Conservation (phyloP, 2,888 invertebrate genomes). For the Napeogenes sylphis region DNA sequence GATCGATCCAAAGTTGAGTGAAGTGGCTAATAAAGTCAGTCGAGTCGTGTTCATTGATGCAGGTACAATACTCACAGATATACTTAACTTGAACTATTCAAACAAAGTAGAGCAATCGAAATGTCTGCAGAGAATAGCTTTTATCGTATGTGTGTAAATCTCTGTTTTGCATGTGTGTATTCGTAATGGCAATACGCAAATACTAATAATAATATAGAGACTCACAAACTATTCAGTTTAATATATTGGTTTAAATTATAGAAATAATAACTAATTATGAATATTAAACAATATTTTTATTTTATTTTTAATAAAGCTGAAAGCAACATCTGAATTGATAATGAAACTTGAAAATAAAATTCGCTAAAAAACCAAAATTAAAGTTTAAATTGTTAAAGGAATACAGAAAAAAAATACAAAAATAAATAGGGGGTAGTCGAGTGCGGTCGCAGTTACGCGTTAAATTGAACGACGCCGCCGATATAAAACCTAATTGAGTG, state of each 20-base stretch:
- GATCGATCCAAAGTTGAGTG: slow-evolving; percentile 1
- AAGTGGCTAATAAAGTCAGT: slow-evolving; percentile 16
- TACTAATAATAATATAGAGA: too few relatives aligned
- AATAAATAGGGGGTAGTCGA: slow-evolving; percentile 59
- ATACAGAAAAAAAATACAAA: slow-evolving; percentile 52
- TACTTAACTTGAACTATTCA: slow-evolving; percentile 17
- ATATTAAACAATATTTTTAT: slow-evolving; percentile 7
- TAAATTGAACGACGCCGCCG: slow-evolving; percentile 68
- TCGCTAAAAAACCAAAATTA: slow-evolving; percentile 14
- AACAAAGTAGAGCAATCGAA: slow-evolving; percentile 20
- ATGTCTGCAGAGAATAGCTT: slow-evolving; percentile 10
- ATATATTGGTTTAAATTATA: too few relatives aligned
- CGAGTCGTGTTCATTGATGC: slow-evolving; percentile 20
- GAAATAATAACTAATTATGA: too few relatives aligned
- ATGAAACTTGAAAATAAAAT: slow-evolving; percentile 7
- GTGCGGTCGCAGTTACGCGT: slow-evolving; percentile 67
- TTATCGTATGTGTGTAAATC: background rate
- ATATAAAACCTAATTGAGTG: slow-evolving; percentile 74
- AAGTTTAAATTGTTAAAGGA: slow-evolving; percentile 28
- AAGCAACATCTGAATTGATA: slow-evolving; percentile 18
- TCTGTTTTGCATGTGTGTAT: background rate
- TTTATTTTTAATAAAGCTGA: slow-evolving; percentile 12
- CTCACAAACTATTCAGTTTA: too few relatives aligned
- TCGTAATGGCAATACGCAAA: background rate
- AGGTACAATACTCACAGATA: slow-evolving; percentile 14